Conservation (phyloP, 2,113 vertebrate genomes). For the Polypterus senegalus region DNA sequence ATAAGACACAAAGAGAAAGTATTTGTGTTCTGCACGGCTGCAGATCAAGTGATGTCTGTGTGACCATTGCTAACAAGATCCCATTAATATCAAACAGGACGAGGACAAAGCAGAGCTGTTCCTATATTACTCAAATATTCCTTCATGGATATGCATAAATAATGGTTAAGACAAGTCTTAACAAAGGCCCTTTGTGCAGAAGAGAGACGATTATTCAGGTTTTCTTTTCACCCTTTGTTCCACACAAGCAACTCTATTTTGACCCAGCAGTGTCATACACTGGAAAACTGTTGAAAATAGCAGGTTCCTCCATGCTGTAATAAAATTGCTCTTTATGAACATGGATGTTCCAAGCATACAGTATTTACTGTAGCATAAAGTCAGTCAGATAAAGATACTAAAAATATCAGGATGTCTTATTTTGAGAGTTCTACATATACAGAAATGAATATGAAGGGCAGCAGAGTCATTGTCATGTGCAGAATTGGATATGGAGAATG, state of each 20-base stretch:
- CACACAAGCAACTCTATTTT: not conserved
- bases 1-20: constrained; percentile 34
- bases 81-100: constrained; percentile 28
- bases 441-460: no score
- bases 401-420: no score
- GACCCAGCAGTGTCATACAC: not conserved
- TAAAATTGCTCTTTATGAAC: no score
- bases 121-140: constrained; percentile 23
- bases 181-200: not conserved
- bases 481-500: no score
- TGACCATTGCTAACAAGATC: constrained; percentile 27
- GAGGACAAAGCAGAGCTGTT: constrained; percentile 31
- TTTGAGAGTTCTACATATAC: no score
- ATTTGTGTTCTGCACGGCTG: constrained; percentile 26
- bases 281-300: no score
- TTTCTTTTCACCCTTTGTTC: constrained; percentile 1
- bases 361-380: no score
- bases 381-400: no score
- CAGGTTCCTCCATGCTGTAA: no score
- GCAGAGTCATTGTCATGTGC: no score
- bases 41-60: constrained; percentile 36
- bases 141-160: constrained; percentile 3
- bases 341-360: no score
- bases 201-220: constrained; percentile 2
- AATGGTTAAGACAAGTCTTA: not conserved